Base-by-base conservation (phyloP, 2,888 invertebrate genomes). In the Idaea aversata region DNA sequence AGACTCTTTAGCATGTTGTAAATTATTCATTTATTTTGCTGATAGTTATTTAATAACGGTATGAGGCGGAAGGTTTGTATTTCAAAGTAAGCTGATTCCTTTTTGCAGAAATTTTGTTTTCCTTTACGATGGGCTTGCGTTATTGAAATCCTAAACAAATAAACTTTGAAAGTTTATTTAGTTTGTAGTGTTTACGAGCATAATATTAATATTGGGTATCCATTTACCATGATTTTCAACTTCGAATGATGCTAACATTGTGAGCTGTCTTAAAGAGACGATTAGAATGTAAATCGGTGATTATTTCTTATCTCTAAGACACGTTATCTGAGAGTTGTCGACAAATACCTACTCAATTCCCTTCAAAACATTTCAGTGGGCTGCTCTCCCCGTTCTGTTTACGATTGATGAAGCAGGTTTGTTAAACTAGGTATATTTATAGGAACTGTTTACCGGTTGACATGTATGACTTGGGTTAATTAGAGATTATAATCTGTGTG, bases 401-500 rank as follows among this genome's bases (percentile, higher is more conserved):
- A 72, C 75, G 75, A 79, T 77, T 78, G 80, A 80, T 82, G 72
- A 73, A 75, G 76, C 76, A 72, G 75, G 75, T 75, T 78, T 74
- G 75, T 78, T 71, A 65, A 64, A 66, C 73, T 77, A 75, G 77
- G 64, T 73, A 73, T 75, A 77, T 77, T 72, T 77, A 75, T 73
- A 76, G 73, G 68, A 67, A 69, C 65, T 16, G 68, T 70, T 75
- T 70, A 77, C 74, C 74, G 68, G 76, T 77, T 81, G 83, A 82
- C 76, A 78, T 74, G 77, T 82, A 81, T 83, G 78, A 82, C 78
- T 82, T 82, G 81, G 75, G 80, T 81, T 87, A 85, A 88, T 87
- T 84, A 86, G 80, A 86, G 86, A 87, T 88, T 82, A 82, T 84
- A 79, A 84, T 90, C 87, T 75, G 63, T 64, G 68, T 76, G 80